A percentile compares a stretch with the other conserved stretches of the same genome.
phyloP scores from a whole-genome alignment of 1,140 invertebrate species.

The Saccostrea echinata region DNA sequence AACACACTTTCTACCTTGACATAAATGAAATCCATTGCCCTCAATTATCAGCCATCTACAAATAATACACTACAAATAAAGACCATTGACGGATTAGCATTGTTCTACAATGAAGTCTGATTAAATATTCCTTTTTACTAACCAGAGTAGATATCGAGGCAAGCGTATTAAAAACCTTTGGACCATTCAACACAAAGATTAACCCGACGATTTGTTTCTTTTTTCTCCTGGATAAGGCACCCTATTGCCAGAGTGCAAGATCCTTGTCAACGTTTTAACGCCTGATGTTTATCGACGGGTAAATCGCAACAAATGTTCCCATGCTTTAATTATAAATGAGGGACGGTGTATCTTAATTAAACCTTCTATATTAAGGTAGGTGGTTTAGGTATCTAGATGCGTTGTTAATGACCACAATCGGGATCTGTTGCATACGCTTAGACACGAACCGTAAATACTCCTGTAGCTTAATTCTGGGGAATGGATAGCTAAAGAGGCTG shows the following conservation, averaged over 20 bases:
- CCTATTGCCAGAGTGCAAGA: background rate
- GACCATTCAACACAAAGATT: constrained; percentile 8
- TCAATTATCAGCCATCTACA: background rate
- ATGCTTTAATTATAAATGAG: constrained; percentile 16
- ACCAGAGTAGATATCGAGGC: constrained; percentile 1
- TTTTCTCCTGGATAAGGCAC: background rate
- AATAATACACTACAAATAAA: background rate
- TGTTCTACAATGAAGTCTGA: background rate
- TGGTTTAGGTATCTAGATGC: background rate
- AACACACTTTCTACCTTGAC: background rate
- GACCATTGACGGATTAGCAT: background rate
- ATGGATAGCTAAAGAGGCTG: background rate
- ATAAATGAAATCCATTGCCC: constrained; percentile 15
- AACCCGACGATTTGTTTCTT: constrained; percentile 16
- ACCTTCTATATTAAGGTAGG: background rate
- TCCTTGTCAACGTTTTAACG: constrained; percentile 23
- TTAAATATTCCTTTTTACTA: constrained; percentile 28
- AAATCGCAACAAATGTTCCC: constrained; percentile 5
- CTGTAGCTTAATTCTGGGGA: background rate
- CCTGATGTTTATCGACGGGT: constrained; percentile 20
- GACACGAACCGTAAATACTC: background rate
- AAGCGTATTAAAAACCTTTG: constrained; percentile 8
- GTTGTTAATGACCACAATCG: constrained; percentile 6
- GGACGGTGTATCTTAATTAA: background rate
- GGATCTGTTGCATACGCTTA: background rate